phyloP scores from a whole-genome alignment of 2,797 vertebrate species.

The Betta splendens region DNA sequence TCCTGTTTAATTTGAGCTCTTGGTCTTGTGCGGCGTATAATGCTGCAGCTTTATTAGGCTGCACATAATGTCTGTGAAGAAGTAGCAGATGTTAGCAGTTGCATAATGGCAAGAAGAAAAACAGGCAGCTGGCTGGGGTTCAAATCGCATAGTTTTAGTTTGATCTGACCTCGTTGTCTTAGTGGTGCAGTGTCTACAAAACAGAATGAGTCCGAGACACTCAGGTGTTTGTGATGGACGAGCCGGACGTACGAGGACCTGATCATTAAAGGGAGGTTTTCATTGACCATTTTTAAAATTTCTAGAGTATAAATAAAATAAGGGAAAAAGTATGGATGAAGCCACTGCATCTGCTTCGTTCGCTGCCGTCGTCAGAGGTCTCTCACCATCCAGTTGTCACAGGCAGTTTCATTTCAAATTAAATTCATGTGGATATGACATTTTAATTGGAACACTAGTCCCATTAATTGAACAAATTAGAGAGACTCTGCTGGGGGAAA shows the following conservation, averaged over 20 bases:
- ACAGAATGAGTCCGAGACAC: slow-evolving; percentile 20
- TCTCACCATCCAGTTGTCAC: slow-evolving; percentile 59
- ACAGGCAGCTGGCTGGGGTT: slow-evolving; percentile 49
- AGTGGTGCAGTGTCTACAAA: slow-evolving; percentile 47
- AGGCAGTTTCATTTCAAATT: slow-evolving; percentile 71
- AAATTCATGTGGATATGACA: slow-evolving; percentile 78
- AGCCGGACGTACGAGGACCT: background rate
- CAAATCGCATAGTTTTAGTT: slow-evolving; percentile 75
- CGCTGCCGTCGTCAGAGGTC: slow-evolving; percentile 47
- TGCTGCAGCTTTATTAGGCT: slow-evolving; percentile 55
- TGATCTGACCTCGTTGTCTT: slow-evolving; percentile 67
- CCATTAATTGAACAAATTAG: slow-evolving; percentile 82
- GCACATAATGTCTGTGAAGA: slow-evolving; percentile 52
- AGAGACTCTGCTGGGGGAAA: slow-evolving; percentile 71
- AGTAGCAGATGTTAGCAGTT: slow-evolving; percentile 79
- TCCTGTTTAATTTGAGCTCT: slow-evolving; percentile 50
- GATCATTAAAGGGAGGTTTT: background rate
- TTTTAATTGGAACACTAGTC: slow-evolving; percentile 81
- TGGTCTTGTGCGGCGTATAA: slow-evolving; percentile 36
- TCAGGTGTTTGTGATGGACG: background rate
- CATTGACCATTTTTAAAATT: background rate
- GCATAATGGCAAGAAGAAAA: slow-evolving; percentile 63
- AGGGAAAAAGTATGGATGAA: slow-evolving; percentile 15
- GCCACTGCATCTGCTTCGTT: slow-evolving; percentile 41
- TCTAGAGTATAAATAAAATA: background rate